phyloP scores from a whole-genome alignment of 2,113 vertebrate species.

The Salvelinus fontinalis region DNA sequence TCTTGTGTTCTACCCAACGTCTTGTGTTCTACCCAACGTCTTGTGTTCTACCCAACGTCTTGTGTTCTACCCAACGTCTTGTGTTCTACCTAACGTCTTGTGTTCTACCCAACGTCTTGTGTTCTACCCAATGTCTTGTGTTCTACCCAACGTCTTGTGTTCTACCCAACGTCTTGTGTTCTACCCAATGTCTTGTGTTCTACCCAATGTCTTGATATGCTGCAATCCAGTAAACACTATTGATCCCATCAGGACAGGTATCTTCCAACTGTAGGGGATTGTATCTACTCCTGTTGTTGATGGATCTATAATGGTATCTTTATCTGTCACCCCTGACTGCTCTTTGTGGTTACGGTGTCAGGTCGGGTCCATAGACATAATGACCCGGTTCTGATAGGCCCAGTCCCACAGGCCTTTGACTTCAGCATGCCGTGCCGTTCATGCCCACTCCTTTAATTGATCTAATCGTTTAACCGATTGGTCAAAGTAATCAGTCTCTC shows the following conservation, averaged over 20 bases:
- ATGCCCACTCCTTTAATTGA: slow-evolving; percentile 71
- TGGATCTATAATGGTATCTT: not conserved
- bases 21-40: not conserved
- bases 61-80: not conserved
- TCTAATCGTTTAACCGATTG: slow-evolving; percentile 75
- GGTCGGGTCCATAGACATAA: slow-evolving; percentile 70
- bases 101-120: not conserved
- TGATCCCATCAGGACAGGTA: not conserved
- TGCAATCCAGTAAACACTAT: not conserved
- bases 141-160: not conserved
- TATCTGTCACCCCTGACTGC: slow-evolving; percentile 20
- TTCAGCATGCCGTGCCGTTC: slow-evolving; percentile 56
- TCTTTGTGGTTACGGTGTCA: slow-evolving; percentile 62
- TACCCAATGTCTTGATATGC: not conserved
- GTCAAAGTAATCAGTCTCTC: slow-evolving; percentile 70
- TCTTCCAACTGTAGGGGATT: not conserved
- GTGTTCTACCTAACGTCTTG: not conserved
- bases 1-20: not conserved
- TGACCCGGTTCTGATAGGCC: slow-evolving; percentile 70
- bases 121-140: not conserved
- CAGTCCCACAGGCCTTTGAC: slow-evolving; percentile 62
- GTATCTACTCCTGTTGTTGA: not conserved
- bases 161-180: not conserved
- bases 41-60: not conserved
- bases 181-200: not conserved